These are phyloP conservation scores for Malaclemys terrapin DNA, from an alignment of 2,113 vertebrate genomes.

Conservation along the genomic window DNA sequence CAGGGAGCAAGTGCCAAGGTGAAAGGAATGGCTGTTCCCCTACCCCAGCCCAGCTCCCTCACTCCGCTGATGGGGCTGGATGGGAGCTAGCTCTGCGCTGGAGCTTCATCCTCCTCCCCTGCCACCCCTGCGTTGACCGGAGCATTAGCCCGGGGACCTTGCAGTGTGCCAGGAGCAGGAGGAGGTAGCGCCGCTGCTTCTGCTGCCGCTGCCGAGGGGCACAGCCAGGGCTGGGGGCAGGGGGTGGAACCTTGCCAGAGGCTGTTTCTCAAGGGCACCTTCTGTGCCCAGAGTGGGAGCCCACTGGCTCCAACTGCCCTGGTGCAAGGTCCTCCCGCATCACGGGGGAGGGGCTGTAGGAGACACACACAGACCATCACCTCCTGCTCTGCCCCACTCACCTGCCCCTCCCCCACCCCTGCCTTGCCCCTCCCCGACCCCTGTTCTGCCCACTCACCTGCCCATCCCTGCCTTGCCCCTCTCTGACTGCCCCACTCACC, in stretches of 20 bases:
- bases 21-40: neutral
- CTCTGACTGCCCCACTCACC: too few relatives aligned
- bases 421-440: too few relatives aligned
- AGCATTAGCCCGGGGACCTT: neutral
- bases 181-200: too few relatives aligned
- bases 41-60: neutral
- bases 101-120: neutral
- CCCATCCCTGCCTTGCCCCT: too few relatives aligned
- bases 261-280: neutral
- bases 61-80: neutral
- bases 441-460: too few relatives aligned
- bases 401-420: too few relatives aligned
- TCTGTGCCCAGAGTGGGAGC: neutral
- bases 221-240: neutral
- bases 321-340: neutral
- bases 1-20: neutral
- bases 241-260: neutral
- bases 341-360: neutral
- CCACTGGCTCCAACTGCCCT: neutral
- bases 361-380: neutral
- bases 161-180: neutral
- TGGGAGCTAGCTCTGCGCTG: neutral
- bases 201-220: neutral
- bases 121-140: neutral
- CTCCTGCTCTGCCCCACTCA: neutral